Conservation (phyloP, 2,888 invertebrate genomes). For the Phasia obesa region DNA sequence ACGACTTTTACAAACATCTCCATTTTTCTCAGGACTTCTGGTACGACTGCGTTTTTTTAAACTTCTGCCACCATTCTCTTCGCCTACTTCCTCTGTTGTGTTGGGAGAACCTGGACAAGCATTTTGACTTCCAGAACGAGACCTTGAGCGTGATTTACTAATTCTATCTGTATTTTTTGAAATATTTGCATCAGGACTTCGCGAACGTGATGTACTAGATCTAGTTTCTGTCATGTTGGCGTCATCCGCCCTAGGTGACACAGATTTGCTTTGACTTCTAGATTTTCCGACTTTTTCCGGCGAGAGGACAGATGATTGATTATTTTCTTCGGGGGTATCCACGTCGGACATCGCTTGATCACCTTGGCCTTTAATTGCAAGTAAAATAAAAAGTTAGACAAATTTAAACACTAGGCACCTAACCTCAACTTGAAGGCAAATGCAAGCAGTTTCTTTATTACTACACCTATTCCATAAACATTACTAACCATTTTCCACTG, state of each 20-base stretch:
- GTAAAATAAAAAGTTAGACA: not conserved
- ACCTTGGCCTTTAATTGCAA: slow-evolving; percentile 37
- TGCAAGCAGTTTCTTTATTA: too few relatives aligned
- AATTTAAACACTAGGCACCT: slow-evolving; percentile 1
- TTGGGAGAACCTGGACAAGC: slow-evolving; percentile 30
- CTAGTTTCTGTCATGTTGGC: slow-evolving; percentile 36
- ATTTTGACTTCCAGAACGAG: slow-evolving; percentile 59
- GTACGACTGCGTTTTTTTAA: slow-evolving; percentile 73
- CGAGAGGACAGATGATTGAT: not conserved
- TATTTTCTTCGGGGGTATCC: slow-evolving; percentile 28
- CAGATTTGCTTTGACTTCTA: slow-evolving; percentile 40
- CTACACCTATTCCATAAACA: not conserved
- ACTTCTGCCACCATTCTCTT: slow-evolving; percentile 65
- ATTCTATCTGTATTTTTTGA: slow-evolving; percentile 36
- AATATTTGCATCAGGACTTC: slow-evolving; percentile 35
- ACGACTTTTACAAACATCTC: slow-evolving; percentile 66
- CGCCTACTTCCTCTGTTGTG: not conserved
- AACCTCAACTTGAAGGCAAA: slow-evolving; percentile 55
- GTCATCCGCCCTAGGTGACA: slow-evolving; percentile 13
- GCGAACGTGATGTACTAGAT: slow-evolving; percentile 68
- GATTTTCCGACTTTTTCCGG: slow-evolving; percentile 33
- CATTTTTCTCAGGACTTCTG: slow-evolving; percentile 47
- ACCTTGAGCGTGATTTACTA: slow-evolving; percentile 71
- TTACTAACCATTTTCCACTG: slow-evolving; percentile 59
- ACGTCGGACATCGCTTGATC: not conserved